Conservation (phyloP, 2,797 vertebrate genomes). For the Gambusia yucatana region DNA sequence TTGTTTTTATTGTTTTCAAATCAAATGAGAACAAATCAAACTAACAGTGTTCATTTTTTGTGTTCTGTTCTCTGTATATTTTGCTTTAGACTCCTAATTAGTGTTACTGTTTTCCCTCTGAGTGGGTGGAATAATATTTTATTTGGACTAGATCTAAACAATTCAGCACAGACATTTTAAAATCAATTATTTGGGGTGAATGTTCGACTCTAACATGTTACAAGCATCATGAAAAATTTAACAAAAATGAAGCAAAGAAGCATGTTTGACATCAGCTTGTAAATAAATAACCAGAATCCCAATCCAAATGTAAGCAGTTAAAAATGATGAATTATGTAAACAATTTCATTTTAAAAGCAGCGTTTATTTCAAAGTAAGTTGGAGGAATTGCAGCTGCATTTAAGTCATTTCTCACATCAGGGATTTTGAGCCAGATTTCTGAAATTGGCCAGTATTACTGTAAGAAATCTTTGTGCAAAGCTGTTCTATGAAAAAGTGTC, state of each 20-base stretch:
- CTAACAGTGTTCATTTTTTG: background rate
- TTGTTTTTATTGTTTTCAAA: background rate
- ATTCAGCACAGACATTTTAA: background rate
- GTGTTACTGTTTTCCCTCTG: background rate
- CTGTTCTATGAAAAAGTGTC: constrained; percentile 4
- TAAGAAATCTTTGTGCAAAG: background rate
- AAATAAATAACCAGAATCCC: background rate
- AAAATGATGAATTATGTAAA: background rate
- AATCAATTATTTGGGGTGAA: background rate
- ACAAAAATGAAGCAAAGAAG: background rate
- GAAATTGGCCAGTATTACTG: constrained; percentile 11
- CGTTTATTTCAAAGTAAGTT: background rate
- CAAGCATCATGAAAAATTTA: background rate
- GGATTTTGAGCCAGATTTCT: constrained; percentile 5
- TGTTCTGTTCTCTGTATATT: background rate
- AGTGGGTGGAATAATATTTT: background rate
- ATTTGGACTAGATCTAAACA: background rate
- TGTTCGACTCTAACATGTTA: background rate
- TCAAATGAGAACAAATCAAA: background rate
- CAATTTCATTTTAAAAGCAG: background rate
- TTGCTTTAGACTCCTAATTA: background rate
- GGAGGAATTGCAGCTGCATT: background rate
- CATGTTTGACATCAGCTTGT: background rate
- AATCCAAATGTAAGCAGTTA: background rate
- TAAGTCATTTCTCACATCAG: background rate